A percentile compares a stretch with the other conserved stretches of the same genome.
Conservation (phyloP, 2,113 vertebrate genomes). For the Perccottus glenii region DNA sequence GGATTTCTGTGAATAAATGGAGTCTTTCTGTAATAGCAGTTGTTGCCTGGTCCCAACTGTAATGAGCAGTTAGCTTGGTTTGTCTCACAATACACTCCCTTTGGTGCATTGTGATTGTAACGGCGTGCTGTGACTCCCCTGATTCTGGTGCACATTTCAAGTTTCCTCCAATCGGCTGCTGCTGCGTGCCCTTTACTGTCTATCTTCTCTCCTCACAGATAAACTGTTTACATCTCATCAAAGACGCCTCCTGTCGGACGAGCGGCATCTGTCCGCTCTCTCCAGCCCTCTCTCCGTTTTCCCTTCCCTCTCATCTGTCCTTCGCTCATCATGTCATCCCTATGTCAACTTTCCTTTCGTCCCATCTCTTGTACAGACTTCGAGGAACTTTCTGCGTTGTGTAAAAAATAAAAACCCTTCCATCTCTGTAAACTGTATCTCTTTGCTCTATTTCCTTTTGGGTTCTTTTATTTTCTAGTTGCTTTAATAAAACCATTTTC, state of each 20-base stretch:
- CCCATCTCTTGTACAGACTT: slow-evolving; percentile 91
- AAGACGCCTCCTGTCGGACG: slow-evolving; percentile 86
- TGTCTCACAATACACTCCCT: slow-evolving; percentile 19
- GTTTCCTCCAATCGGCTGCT: slow-evolving; percentile 15
- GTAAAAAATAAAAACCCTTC: slow-evolving; percentile 93
- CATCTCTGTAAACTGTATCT: slow-evolving; percentile 77
- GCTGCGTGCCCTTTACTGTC: slow-evolving; percentile 72
- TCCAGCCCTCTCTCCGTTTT: slow-evolving; percentile 81
- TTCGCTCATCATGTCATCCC: slow-evolving; percentile 73
- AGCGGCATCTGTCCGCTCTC: slow-evolving; percentile 83
- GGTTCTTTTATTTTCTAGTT: slow-evolving; percentile 62
- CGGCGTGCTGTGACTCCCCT: slow-evolving; percentile 37
- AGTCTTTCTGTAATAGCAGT: slow-evolving; percentile 4
- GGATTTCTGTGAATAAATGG: background rate
- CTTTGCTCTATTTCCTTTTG: slow-evolving; percentile 63
- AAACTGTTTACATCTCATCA: slow-evolving; percentile 93
- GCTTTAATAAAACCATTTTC: slow-evolving; percentile 60
- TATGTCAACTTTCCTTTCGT: slow-evolving; percentile 57
- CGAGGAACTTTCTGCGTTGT: slow-evolving; percentile 80
- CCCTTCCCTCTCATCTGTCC: slow-evolving; percentile 72
- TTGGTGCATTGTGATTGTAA: slow-evolving; percentile 37
- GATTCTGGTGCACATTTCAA: slow-evolving; percentile 36
- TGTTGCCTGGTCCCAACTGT: background rate
- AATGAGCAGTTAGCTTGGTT: slow-evolving; percentile 18
- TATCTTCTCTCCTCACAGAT: slow-evolving; percentile 88